phyloP scores from a whole-genome alignment of 2,888 invertebrate species.

The Argyra leucocephala region DNA sequence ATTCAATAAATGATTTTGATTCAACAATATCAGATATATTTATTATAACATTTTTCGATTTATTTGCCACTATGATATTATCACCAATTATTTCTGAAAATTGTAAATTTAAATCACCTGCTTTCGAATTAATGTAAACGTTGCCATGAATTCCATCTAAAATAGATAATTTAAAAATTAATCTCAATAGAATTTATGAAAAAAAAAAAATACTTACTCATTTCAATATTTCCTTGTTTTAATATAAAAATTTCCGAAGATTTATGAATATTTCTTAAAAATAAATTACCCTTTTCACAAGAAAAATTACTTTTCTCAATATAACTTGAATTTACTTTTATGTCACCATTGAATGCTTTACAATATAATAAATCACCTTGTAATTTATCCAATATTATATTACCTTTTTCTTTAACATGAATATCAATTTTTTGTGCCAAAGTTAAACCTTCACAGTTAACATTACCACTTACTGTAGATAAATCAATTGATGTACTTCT shows the following conservation, averaged over 20 bases:
- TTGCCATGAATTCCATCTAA: constrained; percentile 40
- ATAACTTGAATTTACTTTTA: constrained; percentile 37
- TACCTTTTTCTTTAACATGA: constrained; percentile 29
- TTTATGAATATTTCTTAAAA: constrained; percentile 40
- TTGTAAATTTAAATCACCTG: constrained; percentile 36
- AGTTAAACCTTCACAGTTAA: constrained; percentile 33
- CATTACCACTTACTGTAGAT: constrained; percentile 32
- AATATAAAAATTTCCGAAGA: constrained; percentile 31
- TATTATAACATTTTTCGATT: constrained; percentile 31
- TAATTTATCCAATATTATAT: constrained; percentile 35
- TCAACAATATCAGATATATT: constrained; percentile 40
- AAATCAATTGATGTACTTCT: constrained; percentile 31
- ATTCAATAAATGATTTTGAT: constrained; percentile 31
- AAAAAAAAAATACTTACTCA: constrained; percentile 32
- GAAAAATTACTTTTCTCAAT: constrained; percentile 37
- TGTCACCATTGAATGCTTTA: constrained; percentile 32
- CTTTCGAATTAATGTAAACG: constrained; percentile 33
- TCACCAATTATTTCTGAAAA: constrained; percentile 37
- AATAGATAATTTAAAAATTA: not conserved
- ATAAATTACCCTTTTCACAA: constrained; percentile 34
- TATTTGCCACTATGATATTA: constrained; percentile 31
- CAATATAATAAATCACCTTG: constrained; percentile 36
- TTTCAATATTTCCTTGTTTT: constrained; percentile 34
- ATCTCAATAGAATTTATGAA: not conserved
- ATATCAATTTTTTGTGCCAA: constrained; percentile 32